Base-by-base conservation (phyloP, 2,113 vertebrate genomes). In the Copsychus sechellarum region DNA sequence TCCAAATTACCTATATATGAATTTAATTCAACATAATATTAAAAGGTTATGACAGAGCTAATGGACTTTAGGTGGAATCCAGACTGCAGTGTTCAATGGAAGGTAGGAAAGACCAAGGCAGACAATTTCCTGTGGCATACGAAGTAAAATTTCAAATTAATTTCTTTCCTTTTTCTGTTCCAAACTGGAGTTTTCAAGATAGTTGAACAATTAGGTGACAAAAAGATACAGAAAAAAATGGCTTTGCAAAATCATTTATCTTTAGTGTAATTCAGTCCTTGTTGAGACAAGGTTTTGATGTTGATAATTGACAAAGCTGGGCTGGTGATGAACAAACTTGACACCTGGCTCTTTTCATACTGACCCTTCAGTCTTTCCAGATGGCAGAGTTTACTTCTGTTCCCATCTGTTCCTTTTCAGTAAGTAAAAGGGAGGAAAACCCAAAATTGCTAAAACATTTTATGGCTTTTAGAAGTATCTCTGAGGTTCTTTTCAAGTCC, bases 351-450 rank as follows among this genome's bases (percentile, higher is more conserved):
- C 67, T 82, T 92, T 94, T 92, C 79, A 77, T 66, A 69, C 73
- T 85, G 67, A 65, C 88, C 51, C 79, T 86, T 88, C 85, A 82
- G 70, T 72, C 85, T 83, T 90, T 95, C 94, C 91, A 95, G 81
- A 93, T 85, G 91, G 86, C 66, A 87, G 70, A 93, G 43, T 94
- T 95, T 86, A 87, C 90, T 91, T 91, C 81, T 88, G 17, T 33
- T 94, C 38, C 93, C 85, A 92, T 95, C 81, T 94, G 78, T 87
- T 96, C 81, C 81, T 82, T 81, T 89, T 87, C 87, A 95, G 38
- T 9, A 69, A 83, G 36, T 38, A 85, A 76, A 74, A 69, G 7
- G 33, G 88, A 91, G 57, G 47, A 50, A 94, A 92, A 86, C 64
- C 34, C 60, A 38, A 90, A 89, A 93, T 79, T 22, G 12, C 36